Base-by-base conservation (phyloP, 2,797 vertebrate species). In the Ptychadena robeensis region DNA sequence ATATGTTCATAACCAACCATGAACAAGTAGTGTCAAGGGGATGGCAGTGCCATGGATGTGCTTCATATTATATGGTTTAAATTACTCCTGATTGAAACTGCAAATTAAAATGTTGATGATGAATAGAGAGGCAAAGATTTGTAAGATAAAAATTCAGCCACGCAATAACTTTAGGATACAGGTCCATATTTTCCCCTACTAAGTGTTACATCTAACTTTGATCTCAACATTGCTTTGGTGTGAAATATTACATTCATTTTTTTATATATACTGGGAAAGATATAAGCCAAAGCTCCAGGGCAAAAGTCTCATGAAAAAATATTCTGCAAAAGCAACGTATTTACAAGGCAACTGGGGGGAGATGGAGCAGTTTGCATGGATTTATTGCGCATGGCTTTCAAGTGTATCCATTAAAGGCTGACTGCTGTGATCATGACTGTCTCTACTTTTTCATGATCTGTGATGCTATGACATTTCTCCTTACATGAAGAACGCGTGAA, bases 51-150 rank as follows among this genome's bases (percentile, higher is more conserved):
- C 31, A n/a, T 72, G 64, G 32, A 73, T 75, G 44, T n/a, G 31
- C 1, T n/a, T 37, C 53, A 73, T 63, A 4, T 66, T 70, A 22
- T 6, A 66, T 86, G 83, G 5, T 0, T 48, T 69, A 80, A 85
- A 80, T 85, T 80, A 85, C 72, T 81, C 86, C 83, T 70, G 7
- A 2, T 81, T 86, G 76, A 40, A 3, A 81, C 75, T 79, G 1
- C 66, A 74, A 82, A 2, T 40, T 80, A 79, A 64, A 48, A 86
- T 81, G 73, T 74, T 64, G 78, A 71, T 74, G 82, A 84, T 85
- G 78, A 85, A 76, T 80, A 81, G 72, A 73, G 64, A 80, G 28
- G 78, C 65, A 80, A 48, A 75, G 72, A 85, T 81, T 63, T 80
- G 78, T 57, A 76, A 81, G 73, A 74, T 74, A 74, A 53, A 70